Base-by-base conservation (phyloP, 2,113 vertebrate genomes). In the Caloenas nicobarica region DNA sequence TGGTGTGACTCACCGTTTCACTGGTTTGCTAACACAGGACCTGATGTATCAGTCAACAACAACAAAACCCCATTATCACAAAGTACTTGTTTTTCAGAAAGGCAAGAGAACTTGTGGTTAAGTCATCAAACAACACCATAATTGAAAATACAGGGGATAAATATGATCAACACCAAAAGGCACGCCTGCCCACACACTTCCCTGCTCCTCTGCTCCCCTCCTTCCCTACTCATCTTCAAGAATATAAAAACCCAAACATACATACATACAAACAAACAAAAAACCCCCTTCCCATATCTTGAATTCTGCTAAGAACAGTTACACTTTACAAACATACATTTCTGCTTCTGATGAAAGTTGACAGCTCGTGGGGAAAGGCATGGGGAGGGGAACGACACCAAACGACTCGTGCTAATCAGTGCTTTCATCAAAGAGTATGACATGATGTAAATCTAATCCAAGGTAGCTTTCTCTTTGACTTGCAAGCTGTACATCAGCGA, bases 1-100 rank as follows among this genome's bases (percentile, higher is more conserved):
- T 10, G 72, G 34, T 62, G 69, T 93, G 95, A 95, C 93, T 96
- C 94, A 97, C 70, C 36, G 7, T 81, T 89, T 91, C 50, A 86
- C 92, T 78, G 61, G 92, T 90, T 95, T 94, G 79, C 95, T 86
- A 95, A 94, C 92, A 95, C 76, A 78, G 81, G 51, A 46, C 92
- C 64, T 9, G 5, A 46, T 56, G 56, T 66, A 95, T 53, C 93
- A 74, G 72, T 92, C 81, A 89, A 93, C 82, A 95, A 81, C 86
- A 94, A 61, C 85, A 81, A 69, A 74, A 90, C 48, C 42, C 82
- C 84, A 92, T 88, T 90, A 83, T 78, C 69, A 74, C 77, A 33
- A 79, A 66, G 60, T 9, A 40, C 89, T 95, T 93, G 80, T 93
- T 95, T 91, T 88, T 89, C 88, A 91, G 90, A 77, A 77, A 64